Conservation (phyloP, 2,113 vertebrate genomes). For the Lagopus leucura region DNA sequence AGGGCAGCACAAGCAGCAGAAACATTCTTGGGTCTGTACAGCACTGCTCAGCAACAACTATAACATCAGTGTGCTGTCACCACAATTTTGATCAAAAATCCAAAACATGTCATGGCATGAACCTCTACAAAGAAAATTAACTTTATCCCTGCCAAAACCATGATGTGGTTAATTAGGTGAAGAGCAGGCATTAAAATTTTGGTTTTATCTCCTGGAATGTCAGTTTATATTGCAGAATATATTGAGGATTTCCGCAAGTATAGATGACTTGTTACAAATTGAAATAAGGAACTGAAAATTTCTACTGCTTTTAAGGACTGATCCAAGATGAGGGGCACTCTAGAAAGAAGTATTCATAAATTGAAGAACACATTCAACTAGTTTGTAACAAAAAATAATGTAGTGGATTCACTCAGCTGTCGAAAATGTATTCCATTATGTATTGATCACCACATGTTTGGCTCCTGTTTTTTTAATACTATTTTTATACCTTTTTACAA, state of each 20-base stretch:
- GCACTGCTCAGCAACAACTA: not conserved
- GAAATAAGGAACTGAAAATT: not conserved
- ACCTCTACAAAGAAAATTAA: not conserved
- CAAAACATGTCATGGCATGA: not conserved
- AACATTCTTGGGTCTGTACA: not conserved
- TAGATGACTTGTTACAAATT: not conserved
- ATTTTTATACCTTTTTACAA: not conserved
- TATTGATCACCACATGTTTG: not conserved
- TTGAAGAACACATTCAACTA: not conserved
- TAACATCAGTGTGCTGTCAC: not conserved
- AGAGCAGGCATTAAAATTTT: not conserved
- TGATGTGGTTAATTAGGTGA: not conserved
- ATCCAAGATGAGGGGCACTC: not conserved
- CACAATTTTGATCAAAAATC: not conserved
- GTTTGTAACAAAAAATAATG: not conserved
- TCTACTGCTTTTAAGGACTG: not conserved
- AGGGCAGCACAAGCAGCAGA: not conserved
- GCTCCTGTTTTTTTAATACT: not conserved
- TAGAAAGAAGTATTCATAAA: not conserved
- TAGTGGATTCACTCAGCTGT: not conserved
- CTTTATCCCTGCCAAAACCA: not conserved
- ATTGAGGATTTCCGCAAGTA: not conserved
- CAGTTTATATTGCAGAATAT: not conserved
- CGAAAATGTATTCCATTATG: not conserved
- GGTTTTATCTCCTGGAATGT: not conserved